phyloP scores from a whole-genome alignment of 2,888 invertebrate genomes.

The Drosophila setosimentum region DNA sequence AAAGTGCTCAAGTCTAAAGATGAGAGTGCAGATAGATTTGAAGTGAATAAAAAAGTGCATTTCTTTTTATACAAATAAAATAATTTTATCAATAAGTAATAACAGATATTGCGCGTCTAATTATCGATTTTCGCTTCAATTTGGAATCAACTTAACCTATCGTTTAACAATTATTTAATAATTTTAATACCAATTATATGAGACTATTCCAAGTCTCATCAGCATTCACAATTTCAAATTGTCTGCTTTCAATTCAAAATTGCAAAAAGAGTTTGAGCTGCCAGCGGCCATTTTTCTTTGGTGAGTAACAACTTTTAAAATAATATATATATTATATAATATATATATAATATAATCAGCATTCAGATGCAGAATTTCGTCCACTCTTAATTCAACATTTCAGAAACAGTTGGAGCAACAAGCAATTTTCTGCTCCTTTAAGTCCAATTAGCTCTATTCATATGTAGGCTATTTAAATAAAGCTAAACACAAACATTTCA shows the following conservation, averaged over 20 bases:
- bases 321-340: too few species aligned
- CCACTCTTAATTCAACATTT: background rate
- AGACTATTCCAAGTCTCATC: background rate
- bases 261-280: background rate
- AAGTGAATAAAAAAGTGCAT: too few species aligned
- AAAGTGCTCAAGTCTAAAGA: background rate
- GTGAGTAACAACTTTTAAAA: background rate
- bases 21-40: background rate
- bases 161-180: background rate
- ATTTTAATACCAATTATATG: background rate
- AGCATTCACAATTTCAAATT: background rate
- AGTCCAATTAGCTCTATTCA: slow-evolving; percentile 45
- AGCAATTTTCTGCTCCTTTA: background rate
- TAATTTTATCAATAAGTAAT: too few species aligned
- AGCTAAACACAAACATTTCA: background rate
- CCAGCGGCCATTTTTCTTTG: background rate
- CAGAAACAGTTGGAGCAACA: background rate
- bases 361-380: background rate
- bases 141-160: background rate
- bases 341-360: too few species aligned
- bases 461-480: slow-evolving; percentile 3
- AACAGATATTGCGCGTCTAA: background rate
- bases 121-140: background rate
- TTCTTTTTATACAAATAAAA: background rate
- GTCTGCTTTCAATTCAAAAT: background rate